Evolutionary conservation across 1,140 invertebrate genomes (phyloP).

Genomic region (Rhynchophorus ferrugineus): DNA sequence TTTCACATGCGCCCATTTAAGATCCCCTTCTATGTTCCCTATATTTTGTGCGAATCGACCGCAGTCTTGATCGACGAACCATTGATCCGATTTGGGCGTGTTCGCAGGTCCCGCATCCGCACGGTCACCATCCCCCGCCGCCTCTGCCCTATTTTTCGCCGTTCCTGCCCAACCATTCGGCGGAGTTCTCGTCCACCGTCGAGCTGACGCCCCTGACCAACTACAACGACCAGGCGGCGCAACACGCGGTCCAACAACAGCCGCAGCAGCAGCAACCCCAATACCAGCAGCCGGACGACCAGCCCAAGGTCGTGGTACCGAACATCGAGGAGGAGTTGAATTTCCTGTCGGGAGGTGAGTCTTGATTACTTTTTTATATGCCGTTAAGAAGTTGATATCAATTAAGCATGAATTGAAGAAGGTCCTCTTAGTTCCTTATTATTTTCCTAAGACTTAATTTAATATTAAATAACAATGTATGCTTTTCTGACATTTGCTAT

Average conservation of each 20-base stretch:
- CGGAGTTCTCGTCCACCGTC: conserved; percentile 56
- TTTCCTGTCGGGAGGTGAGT: conserved; percentile 58
- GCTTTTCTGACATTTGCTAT: no score
- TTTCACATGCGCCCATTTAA: no score
- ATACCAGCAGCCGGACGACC: conserved; percentile 52
- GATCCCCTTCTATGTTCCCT: no score
- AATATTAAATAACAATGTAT: no score
- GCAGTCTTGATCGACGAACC: no score
- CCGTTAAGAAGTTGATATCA: no score
- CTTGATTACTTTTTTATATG: no score
- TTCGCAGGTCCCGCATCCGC: conserved; percentile 52
- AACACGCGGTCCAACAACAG: conserved; percentile 22
- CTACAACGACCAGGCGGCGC: conserved; percentile 43
- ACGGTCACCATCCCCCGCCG: conserved; percentile 49
- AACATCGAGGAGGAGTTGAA: conserved; percentile 79
- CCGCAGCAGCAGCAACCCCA: conserved; percentile 31
- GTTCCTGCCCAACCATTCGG: conserved; percentile 53
- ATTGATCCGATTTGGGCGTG: neutral
- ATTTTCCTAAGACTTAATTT: no score
- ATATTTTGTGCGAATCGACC: no score
- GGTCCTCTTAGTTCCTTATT: no score
- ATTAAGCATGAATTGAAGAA: no score
- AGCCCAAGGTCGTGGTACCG: conserved; percentile 73
- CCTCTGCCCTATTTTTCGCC: conserved; percentile 59
- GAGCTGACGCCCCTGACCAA: conserved; percentile 55